Base-by-base conservation (phyloP, 2,888 invertebrate genomes). In the Prenolepis imparis region DNA sequence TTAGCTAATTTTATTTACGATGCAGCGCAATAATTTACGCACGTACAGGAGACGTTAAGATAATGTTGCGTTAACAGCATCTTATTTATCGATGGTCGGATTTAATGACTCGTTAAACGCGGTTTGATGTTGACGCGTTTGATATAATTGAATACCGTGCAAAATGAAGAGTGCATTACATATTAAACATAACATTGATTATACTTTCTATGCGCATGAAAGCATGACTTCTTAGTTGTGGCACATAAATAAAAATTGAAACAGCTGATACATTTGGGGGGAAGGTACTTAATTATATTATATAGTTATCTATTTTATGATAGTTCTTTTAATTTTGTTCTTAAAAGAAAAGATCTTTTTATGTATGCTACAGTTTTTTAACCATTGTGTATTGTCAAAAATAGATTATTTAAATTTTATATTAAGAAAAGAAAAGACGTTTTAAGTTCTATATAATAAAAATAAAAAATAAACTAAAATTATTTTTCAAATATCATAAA, bases 61-160 rank as follows among this genome's bases (percentile, higher is more conserved):
- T 87, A 86, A 86, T 87, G 83, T 78, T 80, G 78, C 85, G 83
- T 87, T 87, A 85, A 88, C 74, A 82, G 78, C 74, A 61, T 11
- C 39, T 48, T 41, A 74, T 64, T 64, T 74, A 15, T 36, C 21
- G 11, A 73, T 73, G 32, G 48, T n/a, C 8, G 24, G 8, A 24
- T 55, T 55, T 67, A 77, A 77, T 77, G 52, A 67, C 3, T 18
- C 63, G 48, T 6, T 18, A 86, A 89, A 87, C 61, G 83, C 63
- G 44, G 28, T 61, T 41, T 59, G 59, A 81, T 81, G 83, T 88
- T 88, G 83, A 41, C 78, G 36, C 36, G 5, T 36, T 36, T 5
- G 36, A 78, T 72, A 84, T 83, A 88, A 88, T 86, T 81, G 75
- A 82, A 75, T 59, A 4, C 15, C 39, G 52, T 39, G 41, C 28